phyloP scores from a whole-genome alignment of 1,140 invertebrate species.

The Bombus pascuorum region DNA sequence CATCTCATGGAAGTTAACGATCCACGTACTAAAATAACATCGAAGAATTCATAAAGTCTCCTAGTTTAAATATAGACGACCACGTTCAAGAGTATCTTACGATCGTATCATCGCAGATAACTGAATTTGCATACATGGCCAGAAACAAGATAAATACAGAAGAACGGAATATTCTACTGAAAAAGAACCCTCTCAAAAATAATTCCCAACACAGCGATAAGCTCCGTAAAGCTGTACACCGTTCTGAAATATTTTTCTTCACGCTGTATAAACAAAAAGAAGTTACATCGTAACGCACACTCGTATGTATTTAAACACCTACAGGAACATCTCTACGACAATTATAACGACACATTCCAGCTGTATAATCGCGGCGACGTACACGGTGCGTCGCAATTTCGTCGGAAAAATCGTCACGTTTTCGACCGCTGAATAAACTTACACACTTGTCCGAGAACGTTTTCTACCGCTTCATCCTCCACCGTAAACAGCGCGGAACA shows the following conservation, averaged over 20 bases:
- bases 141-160: neutral
- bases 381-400: neutral
- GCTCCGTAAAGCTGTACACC: no score
- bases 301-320: no score
- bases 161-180: neutral
- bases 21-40: neutral
- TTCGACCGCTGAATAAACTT: neutral
- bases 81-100: neutral
- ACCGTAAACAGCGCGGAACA: neutral
- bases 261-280: no score
- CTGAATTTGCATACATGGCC: neutral
- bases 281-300: no score
- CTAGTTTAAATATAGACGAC: neutral
- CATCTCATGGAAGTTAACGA: neutral
- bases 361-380: no score
- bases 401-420: neutral
- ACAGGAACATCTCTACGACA: no score
- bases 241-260: no score
- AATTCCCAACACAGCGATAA: no score
- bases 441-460: neutral
- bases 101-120: neutral
- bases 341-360: no score
- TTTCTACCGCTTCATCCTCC: no score
- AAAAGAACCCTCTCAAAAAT: no score
- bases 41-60: neutral